These are phyloP conservation scores for Limnephilus rhombicus DNA, from an alignment of 2,888 invertebrate species.

Conservation along the genomic window DNA sequence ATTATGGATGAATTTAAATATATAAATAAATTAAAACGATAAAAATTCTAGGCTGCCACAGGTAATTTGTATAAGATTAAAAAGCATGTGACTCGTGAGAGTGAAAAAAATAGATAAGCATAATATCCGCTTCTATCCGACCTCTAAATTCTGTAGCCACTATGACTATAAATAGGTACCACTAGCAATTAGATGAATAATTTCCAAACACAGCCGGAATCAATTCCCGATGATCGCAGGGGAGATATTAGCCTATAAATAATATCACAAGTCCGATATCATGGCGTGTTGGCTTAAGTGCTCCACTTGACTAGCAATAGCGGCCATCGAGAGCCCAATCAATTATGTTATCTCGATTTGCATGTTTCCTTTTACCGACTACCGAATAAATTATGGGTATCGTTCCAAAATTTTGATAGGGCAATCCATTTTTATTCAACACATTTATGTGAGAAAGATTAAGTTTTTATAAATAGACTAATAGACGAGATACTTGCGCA, in stretches of 20 bases:
- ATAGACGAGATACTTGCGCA: neutral
- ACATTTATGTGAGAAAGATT: constrained; percentile 1
- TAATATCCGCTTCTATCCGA: neutral
- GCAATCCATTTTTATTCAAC: neutral
- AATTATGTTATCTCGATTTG: constrained; percentile 2
- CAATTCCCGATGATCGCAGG: neutral
- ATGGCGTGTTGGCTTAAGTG: constrained; percentile 7
- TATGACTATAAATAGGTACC: neutral
- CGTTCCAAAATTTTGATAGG: neutral
- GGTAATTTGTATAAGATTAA: neutral
- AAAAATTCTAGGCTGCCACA: neutral
- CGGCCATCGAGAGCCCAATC: neutral
- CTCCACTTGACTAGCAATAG: constrained; percentile 13
- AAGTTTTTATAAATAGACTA: neutral
- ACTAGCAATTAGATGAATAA: neutral
- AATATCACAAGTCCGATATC: neutral
- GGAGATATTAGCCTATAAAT: neutral
- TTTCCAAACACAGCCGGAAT: constrained; percentile 3
- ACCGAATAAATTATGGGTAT: neutral
- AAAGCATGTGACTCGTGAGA: neutral
- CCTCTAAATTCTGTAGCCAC: neutral
- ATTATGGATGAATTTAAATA: neutral
- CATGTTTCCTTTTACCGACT: neutral
- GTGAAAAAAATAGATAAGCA: neutral
- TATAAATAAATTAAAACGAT: neutral